These are phyloP conservation scores for Entelurus aequoreus DNA, from an alignment of 2,113 vertebrate species.

Conservation along the genomic window DNA sequence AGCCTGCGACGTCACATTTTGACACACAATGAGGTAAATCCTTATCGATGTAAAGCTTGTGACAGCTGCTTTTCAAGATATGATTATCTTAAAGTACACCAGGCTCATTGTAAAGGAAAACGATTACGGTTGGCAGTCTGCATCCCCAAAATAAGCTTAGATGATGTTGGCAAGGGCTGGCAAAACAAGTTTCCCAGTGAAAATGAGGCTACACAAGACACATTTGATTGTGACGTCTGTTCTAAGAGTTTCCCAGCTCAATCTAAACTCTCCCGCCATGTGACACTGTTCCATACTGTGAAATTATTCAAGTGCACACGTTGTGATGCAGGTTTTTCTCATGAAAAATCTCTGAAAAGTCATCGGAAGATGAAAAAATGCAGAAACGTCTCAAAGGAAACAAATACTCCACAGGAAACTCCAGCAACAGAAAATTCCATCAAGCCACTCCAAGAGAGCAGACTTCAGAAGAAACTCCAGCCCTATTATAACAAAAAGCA, in stretches of 20 bases:
- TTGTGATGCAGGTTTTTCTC: constrained; percentile 52
- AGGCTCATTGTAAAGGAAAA: constrained; percentile 61
- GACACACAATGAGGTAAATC: constrained; percentile 75
- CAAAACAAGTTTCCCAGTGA: constrained; percentile 29
- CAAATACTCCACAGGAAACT: neutral
- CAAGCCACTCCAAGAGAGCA: constrained; percentile 26
- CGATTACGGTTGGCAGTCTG: constrained; percentile 54
- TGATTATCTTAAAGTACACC: constrained; percentile 70
- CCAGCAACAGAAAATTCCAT: constrained; percentile 17
- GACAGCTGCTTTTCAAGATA: constrained; percentile 71
- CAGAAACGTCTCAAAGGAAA: constrained; percentile 13
- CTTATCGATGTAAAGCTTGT: constrained; percentile 74
- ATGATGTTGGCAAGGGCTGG: constrained; percentile 59
- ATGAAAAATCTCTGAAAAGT: constrained; percentile 49
- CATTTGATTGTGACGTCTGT: constrained; percentile 59
- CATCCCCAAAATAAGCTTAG: constrained; percentile 65
- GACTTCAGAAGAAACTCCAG: constrained; percentile 41
- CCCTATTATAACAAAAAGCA: constrained; percentile 49
- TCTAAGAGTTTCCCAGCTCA: constrained; percentile 48
- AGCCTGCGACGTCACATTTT: constrained; percentile 70
- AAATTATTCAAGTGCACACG: constrained; percentile 56
- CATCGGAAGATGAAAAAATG: constrained; percentile 48
- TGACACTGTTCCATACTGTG: constrained; percentile 55
- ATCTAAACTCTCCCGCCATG: constrained; percentile 60
- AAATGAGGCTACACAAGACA: constrained; percentile 14